Conservation (phyloP, 2,797 vertebrate species). For the Heteromormyrus szaboi region DNA sequence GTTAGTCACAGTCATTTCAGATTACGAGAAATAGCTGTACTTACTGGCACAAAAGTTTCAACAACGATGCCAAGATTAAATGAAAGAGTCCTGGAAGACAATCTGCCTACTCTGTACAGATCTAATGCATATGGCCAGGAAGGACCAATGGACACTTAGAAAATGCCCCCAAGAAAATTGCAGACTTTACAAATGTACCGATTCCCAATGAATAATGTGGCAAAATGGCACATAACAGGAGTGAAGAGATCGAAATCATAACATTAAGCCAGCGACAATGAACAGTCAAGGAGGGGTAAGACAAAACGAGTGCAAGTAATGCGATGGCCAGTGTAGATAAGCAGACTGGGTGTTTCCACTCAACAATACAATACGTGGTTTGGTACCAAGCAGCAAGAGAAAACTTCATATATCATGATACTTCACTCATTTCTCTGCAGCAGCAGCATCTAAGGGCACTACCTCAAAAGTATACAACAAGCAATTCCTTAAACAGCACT, state of each 20-base stretch:
- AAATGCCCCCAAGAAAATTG: background rate
- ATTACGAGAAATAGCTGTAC: background rate
- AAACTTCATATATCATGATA: background rate
- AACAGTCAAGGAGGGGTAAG: background rate
- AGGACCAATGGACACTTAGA: background rate
- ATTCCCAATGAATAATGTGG: background rate
- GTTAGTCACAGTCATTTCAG: background rate
- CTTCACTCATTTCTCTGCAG: background rate
- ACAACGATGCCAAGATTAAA: background rate
- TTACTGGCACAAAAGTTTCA: background rate
- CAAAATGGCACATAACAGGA: background rate
- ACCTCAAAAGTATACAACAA: background rate
- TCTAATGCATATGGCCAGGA: background rate
- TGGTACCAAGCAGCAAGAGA: background rate
- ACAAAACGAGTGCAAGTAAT: background rate
- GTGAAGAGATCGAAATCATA: background rate
- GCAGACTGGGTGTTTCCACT: background rate
- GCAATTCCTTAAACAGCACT: background rate
- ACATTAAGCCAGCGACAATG: background rate
- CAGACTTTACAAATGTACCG: background rate
- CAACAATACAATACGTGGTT: background rate
- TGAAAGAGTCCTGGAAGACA: background rate
- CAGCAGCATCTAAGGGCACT: background rate
- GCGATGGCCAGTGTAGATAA: background rate
- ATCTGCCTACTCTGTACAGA: background rate